Percentiles rank a stretch among this genome's conserved stretches.
Evolutionary conservation across 2,113 vertebrate genomes (phyloP).

Genomic region (Pionites leucogaster): DNA sequence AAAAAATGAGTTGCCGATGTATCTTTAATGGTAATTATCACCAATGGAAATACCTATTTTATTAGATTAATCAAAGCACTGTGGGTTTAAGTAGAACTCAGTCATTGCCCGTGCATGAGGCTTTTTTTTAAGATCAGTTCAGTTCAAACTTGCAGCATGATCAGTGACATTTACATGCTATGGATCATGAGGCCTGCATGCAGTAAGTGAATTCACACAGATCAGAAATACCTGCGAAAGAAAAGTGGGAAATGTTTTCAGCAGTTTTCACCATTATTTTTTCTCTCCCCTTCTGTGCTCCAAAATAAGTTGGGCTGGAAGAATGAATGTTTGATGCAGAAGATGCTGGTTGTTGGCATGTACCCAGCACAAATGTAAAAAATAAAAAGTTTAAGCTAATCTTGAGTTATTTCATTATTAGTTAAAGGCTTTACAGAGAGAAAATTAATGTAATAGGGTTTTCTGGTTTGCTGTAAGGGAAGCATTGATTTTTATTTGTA

Average conservation of each 20-base stretch:
- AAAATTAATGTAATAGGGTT: not conserved
- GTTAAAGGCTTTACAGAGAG: not conserved
- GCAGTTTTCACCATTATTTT: not conserved
- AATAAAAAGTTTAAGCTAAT: not conserved
- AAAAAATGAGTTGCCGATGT: not conserved
- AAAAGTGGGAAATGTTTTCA: not conserved
- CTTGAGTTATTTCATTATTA: not conserved
- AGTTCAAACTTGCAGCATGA: not conserved
- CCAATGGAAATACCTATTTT: not conserved
- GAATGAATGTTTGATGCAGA: not conserved
- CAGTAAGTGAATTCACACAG: not conserved
- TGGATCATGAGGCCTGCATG: not conserved
- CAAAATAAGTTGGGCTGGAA: not conserved
- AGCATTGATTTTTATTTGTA: not conserved
- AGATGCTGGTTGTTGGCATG: not conserved
- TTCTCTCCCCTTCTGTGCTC: not conserved
- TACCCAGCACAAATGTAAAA: not conserved
- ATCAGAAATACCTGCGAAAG: not conserved
- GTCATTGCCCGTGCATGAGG: not conserved
- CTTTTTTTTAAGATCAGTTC: constrained; percentile 5
- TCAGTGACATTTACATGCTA: constrained; percentile 29
- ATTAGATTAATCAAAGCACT: not conserved
- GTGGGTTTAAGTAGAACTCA: not conserved
- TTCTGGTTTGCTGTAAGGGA: not conserved
- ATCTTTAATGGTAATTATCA: not conserved